A percentile compares a stretch with the other conserved stretches of the same genome.
phyloP scores from a whole-genome alignment of 2,888 invertebrate species.

The Conus canariensis region DNA sequence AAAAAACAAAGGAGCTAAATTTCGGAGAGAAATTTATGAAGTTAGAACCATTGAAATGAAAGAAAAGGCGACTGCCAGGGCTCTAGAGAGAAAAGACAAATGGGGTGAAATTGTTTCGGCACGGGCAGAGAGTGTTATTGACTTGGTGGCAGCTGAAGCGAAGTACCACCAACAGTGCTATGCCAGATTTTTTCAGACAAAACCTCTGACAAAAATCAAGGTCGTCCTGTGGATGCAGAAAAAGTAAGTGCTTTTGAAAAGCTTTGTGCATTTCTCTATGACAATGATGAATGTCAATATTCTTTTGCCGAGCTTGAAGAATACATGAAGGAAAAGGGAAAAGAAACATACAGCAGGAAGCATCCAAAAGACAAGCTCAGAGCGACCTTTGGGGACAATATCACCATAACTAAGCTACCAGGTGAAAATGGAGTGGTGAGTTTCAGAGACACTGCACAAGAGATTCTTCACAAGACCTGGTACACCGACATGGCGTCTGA shows the following conservation, averaged over 20 bases:
- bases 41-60: too few relatives aligned
- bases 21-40: too few relatives aligned
- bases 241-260: neutral
- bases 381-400: neutral
- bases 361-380: neutral
- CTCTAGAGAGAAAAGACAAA: too few relatives aligned
- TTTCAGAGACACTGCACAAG: slow-evolving; percentile 2
- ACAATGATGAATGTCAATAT: slow-evolving; percentile 8
- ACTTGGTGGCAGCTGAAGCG: neutral
- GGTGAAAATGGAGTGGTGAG: neutral
- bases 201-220: neutral
- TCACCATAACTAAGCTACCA: neutral
- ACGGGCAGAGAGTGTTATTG: slow-evolving; percentile 1
- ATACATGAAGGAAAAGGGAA: neutral
- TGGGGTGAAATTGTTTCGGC: neutral
- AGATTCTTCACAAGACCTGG: neutral
- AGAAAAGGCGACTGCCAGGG: too few relatives aligned
- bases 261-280: neutral
- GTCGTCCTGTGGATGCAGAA: neutral
- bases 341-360: neutral
- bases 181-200: slow-evolving; percentile 6
- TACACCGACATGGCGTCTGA: neutral
- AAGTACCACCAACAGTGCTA: neutral
- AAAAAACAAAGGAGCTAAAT: neutral
- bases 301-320: neutral